Evolutionary conservation across 2,113 vertebrate genomes (phyloP), one percentile per base, ranked within the genome.

Genomic region (Corythoichthys intestinalis): DNA sequence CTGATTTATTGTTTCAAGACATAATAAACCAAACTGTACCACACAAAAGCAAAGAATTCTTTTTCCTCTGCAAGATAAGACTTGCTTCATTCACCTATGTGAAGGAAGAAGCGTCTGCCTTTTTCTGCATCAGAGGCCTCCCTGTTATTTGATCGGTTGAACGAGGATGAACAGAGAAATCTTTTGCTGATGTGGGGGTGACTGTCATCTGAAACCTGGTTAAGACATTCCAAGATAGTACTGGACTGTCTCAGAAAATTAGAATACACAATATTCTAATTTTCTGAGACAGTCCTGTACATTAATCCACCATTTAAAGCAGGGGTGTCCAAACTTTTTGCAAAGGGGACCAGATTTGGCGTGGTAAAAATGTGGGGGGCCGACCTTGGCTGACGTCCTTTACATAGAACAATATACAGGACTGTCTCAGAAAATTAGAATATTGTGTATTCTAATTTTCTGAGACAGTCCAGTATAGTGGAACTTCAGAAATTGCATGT

Each of bases 191-290:
- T 10, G 20, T 48, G 64, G 70, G 79, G 78, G 39, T 11, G 71
- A 74, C 66, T 84, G 74, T 86, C 75, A 83, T 80, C 80, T 87
- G 88, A 87, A 79, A 87, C 82, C 77, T 65, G 72, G 64, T 50
- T 17, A 4, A 85, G 60, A 76, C 75, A 86, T 80, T 86, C 79
- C 80, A 70, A 74, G 74, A 61, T 62, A 41, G 44, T n/a, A n/a
- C n/a, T n/a, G n/a, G n/a, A n/a, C n/a, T n/a, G n/a, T n/a, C n/a
- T n/a, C n/a, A n/a, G n/a, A n/a, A n/a, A n/a, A n/a, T n/a, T n/a
- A n/a, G n/a, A n/a, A n/a, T n/a, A n/a, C n/a, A n/a, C n/a, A n/a
- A n/a, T n/a, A n/a, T n/a, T n/a, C n/a, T n/a, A n/a, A n/a, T n/a
- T n/a, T n/a, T n/a, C n/a, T n/a, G n/a, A n/a, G n/a, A n/a, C n/a